Evolutionary conservation across 1,140 invertebrate species (phyloP), one percentile per base, ranked within the genome.

Genomic region (Drosophila ohnishii): DNA sequence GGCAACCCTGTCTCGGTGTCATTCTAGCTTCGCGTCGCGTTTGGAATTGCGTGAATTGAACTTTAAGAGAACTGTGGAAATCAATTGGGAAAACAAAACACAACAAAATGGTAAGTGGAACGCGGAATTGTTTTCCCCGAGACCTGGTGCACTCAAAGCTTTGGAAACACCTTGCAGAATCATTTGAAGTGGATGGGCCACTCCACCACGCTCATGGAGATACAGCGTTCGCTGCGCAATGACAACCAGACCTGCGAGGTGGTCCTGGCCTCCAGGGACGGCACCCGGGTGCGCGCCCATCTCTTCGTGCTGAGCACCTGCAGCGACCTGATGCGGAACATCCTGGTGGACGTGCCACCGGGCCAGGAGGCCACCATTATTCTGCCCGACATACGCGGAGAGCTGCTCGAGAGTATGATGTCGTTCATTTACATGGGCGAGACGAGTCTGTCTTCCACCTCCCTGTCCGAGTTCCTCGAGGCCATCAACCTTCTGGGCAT

Each of bases 101-200:
- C 75, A 76, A 66, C 32, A 75, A 60, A 42, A 78, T 78, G 76
- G 76, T 78, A 73, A 66, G 53, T 73, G 61, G 61, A 75, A 81
- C 75, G 70, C 65, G 48, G 40, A 59, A 7, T 19, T 35, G 22
- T 16, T 11, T 19, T 60, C 9, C 3, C 7, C 7, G n/a, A 30
- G n/a, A 37, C 51, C 16, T 11, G 13, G 32, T 19, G 13, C 30
- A 51, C 45, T n/a, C 16, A 48, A 34, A 0, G 28, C 16, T 22
- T 35, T 28, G 14, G 10, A 6, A 22, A 34, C 16, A 28, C 19
- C 25, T 35, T 51, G 10, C 74, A 88, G 90, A 91, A 91, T 81
- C 77, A 91, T 53, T 67, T 91, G 7, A 91, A 91, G 75, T 91
- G 90, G 90, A 91, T 91, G 90, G 90, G 88, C n/a, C 90, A 91